Percentiles rank a stretch among this genome's conserved stretches.
phyloP scores from a whole-genome alignment of 2,888 invertebrate genomes.

The Resseliella maxima region DNA sequence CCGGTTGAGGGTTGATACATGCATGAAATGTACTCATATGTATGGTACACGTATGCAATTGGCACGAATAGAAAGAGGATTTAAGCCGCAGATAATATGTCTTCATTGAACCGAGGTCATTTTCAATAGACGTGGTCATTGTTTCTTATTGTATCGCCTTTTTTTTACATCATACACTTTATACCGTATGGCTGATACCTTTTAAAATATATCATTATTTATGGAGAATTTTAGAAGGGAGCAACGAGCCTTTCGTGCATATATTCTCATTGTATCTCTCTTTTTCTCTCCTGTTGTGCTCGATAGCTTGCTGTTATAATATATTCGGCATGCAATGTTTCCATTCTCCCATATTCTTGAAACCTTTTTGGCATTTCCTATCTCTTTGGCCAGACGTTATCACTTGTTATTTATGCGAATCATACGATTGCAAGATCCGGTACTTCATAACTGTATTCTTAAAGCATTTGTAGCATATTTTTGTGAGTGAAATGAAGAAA shows the following conservation, averaged over 20 bases:
- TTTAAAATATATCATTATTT: slow-evolving; percentile 11
- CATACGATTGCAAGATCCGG: neutral
- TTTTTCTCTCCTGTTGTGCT: too few species aligned
- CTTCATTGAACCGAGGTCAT: slow-evolving; percentile 24
- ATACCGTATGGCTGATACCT: neutral
- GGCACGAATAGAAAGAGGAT: neutral
- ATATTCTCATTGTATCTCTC: too few species aligned
- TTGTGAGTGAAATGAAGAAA: neutral
- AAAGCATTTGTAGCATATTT: neutral
- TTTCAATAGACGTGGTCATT: slow-evolving; percentile 25
- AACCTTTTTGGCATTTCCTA: slow-evolving; percentile 4
- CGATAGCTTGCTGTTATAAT: neutral
- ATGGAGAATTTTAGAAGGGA: neutral
- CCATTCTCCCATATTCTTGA: neutral
- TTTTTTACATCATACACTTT: neutral
- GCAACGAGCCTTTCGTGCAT: too few species aligned
- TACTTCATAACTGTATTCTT: neutral
- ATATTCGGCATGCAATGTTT: neutral
- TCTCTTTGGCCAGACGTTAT: neutral
- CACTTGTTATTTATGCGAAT: slow-evolving; percentile 39
- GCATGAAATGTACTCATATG: too few species aligned
- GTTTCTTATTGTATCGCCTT: neutral
- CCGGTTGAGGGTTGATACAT: too few species aligned
- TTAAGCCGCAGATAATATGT: neutral
- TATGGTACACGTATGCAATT: neutral